These are phyloP conservation scores for Cichladusa arquata DNA, from an alignment of 2,113 vertebrate species.

Conservation along the genomic window DNA sequence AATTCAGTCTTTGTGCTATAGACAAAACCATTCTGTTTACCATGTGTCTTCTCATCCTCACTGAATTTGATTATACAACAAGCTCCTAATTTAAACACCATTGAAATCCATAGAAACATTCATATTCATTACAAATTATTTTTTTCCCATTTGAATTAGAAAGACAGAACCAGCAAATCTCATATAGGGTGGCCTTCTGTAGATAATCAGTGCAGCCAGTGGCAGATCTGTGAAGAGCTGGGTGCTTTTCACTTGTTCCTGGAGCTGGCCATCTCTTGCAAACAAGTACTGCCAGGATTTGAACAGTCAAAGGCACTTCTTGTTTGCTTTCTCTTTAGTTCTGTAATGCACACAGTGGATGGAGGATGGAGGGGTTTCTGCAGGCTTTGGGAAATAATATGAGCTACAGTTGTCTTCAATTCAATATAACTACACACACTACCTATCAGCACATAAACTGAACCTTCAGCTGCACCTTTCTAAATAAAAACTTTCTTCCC, in stretches of 20 bases:
- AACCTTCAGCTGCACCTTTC: background rate
- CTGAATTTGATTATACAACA: background rate
- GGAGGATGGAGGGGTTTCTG: background rate
- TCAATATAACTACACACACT: background rate
- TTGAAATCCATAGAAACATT: background rate
- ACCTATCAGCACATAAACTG: background rate
- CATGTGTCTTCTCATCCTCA: background rate
- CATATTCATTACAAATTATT: background rate
- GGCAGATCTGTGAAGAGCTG: background rate
- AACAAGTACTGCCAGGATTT: slow-evolving; percentile 44
- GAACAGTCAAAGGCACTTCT: slow-evolving; percentile 52
- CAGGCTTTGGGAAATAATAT: background rate
- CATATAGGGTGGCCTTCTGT: background rate
- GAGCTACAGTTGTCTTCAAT: background rate
- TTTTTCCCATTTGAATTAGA: background rate
- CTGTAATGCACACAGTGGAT: background rate
- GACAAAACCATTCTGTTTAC: background rate
- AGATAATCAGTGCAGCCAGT: background rate
- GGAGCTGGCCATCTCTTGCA: slow-evolving; percentile 24
- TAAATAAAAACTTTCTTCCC: background rate
- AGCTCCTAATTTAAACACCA: background rate
- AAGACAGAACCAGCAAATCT: background rate
- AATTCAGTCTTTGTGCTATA: background rate
- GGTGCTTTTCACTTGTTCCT: background rate
- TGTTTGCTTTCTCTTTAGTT: slow-evolving; percentile 43